Percentiles rank a stretch among this genome's conserved stretches.
Conservation (phyloP, 2,888 invertebrate species). For the Coleophora deauratella region DNA sequence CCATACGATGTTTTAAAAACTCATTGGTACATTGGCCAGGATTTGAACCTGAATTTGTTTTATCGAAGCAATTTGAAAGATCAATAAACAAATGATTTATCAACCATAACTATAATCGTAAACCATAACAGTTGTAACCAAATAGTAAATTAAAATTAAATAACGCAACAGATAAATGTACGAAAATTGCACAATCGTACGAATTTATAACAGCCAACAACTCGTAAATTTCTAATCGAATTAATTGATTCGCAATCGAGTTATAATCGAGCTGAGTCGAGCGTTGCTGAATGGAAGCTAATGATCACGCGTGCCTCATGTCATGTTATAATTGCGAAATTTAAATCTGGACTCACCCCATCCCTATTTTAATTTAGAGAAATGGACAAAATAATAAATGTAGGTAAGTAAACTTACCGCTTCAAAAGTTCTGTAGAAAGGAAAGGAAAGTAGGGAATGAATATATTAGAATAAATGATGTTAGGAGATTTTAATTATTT, state of each 20-base stretch:
- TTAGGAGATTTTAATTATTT: too few species aligned
- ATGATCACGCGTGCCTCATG: slow-evolving; percentile 33
- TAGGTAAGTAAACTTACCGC: too few species aligned
- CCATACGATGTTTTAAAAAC: too few species aligned
- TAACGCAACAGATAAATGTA: slow-evolving; percentile 30
- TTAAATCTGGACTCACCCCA: slow-evolving; percentile 20
- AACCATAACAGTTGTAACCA: slow-evolving; percentile 52
- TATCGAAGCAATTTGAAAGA: too few species aligned
- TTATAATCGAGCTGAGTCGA: slow-evolving; percentile 29
- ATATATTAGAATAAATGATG: too few species aligned
- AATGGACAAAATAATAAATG: neutral
- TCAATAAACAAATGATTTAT: too few species aligned
- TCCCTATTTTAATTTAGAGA: slow-evolving; percentile 13
- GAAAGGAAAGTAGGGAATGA: too few species aligned
- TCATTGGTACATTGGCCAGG: too few species aligned
- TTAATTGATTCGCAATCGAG: slow-evolving; percentile 38
- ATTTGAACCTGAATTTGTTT: too few species aligned
- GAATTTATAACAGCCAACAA: slow-evolving; percentile 66
- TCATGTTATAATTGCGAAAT: slow-evolving; percentile 18
- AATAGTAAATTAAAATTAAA: slow-evolving; percentile 47
- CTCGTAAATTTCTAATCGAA: slow-evolving; percentile 59
- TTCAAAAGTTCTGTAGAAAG: too few species aligned
- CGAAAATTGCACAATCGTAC: slow-evolving; percentile 30
- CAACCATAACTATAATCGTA: slow-evolving; percentile 41
- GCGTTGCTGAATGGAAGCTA: slow-evolving; percentile 38